These are phyloP conservation scores for Rhegmatorhina hoffmannsi DNA, from an alignment of 2,113 vertebrate species.

Conservation along the genomic window DNA sequence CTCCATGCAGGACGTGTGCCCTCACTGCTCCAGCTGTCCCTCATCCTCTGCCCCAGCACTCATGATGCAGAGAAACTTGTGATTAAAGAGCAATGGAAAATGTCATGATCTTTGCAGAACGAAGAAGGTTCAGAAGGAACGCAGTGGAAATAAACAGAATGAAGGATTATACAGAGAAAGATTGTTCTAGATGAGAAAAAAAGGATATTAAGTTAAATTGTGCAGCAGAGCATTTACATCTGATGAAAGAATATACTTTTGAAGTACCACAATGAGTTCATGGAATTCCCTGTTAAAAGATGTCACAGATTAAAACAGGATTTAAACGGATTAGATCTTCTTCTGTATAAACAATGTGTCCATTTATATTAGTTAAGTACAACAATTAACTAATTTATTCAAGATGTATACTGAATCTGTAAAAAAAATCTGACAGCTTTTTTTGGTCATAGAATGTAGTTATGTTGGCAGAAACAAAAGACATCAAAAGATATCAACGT, in stretches of 20 bases:
- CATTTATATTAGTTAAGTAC: neutral
- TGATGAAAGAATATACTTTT: neutral
- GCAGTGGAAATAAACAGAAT: neutral
- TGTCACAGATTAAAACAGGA: neutral
- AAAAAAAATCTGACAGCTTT: neutral
- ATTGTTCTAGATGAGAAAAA: neutral
- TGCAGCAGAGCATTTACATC: neutral
- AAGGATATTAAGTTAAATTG: neutral
- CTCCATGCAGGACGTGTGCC: neutral
- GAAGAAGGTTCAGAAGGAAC: neutral
- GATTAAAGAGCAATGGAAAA: neutral
- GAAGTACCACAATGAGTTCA: neutral
- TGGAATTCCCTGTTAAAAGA: neutral
- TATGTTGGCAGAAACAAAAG: neutral
- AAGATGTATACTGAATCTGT: neutral
- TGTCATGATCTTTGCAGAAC: neutral
- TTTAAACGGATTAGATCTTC: neutral
- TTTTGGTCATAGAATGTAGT: neutral
- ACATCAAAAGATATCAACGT: neutral
- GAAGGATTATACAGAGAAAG: neutral
- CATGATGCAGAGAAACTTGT: neutral
- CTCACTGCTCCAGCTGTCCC: neutral
- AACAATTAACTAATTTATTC: neutral
- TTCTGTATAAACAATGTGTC: neutral
- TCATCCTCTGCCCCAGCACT: neutral